Evolutionary conservation across 2,113 vertebrate species (phyloP), one percentile per base, ranked within the genome.

Genomic region (Drymodes brunneopygia): DNA sequence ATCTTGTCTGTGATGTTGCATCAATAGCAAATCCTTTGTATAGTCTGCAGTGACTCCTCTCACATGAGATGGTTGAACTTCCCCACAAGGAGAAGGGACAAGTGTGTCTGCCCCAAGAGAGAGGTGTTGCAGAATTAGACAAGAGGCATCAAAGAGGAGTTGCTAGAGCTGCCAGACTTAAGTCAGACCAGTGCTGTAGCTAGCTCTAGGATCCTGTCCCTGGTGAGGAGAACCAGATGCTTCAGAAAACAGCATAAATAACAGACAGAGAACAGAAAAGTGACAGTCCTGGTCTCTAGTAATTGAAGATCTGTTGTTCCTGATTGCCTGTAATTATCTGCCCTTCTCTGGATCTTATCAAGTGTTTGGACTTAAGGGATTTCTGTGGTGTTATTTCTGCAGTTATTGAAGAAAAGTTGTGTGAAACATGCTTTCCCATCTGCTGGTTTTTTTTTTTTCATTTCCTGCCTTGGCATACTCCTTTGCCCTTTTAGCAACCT

Each of bases 191-290:
- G 20, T 54, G 79, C 84, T 3, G 5, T 47, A 44, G 35, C n/a
- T 74, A 57, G 45, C 8, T 75, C 24, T 84, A 61, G 48, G 44
- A 71, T 85, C 69, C 58, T 81, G 24, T 77, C 56, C 40, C 2
- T 44, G 3, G 8, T 80, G 81, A 94, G 62, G 58, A 86, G 85
- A 95, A 64, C 50, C 96, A 96, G 87, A 75, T 95, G 84, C 66
- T 85, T 38, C 62, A 80, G 74, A 90, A 85, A 58, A 29, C 64
- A 62, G 27, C 47, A 54, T 88, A 80, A 95, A 47, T 90, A 69
- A 94, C 27, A 7, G 5, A 27, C 66, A 93, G 62, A 91, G 66
- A 91, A 72, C 38, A 77, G 56, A 82, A 85, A 66, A 88, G 25
- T 85, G 78, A 82, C 65, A 54, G 57, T 78, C 51, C 38, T 82